Base-by-base conservation (phyloP, 2,113 vertebrate species). In the Puffinus mauretanicus region DNA sequence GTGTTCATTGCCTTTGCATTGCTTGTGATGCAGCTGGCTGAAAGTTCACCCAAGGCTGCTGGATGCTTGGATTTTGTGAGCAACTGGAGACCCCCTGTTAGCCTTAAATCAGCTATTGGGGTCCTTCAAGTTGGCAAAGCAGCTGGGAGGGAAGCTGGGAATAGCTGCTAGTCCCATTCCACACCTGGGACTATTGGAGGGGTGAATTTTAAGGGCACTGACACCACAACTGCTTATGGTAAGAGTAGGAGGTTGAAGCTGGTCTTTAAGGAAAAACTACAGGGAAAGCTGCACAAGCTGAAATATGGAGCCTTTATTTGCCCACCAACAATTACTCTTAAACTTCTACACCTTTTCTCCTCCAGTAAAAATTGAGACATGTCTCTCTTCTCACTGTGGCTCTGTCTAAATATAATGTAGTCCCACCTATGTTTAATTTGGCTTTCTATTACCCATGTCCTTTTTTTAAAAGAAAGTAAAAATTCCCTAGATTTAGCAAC, bases 1-100 rank as follows among this genome's bases (percentile, higher is more conserved):
- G 9, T 10, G 1, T 7, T 55, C 27, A 30, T 30, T 34, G 47
- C 29, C 49, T 91, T 66, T 55, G 62, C 44, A 7, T 13, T 1
- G 2, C 26, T 22, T 6, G 18, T 16, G 34, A 9, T 44, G 49
- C 54, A 91, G n/a, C 47, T 72, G 84, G 25, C 27, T 77, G 58
- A 16, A 44, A 38, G 26, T 7, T n/a, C 73, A 62, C 7, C 6
- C 4, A 2, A 0, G 52, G 22, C 64, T 82, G 51, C 24, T 16
- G 16, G 18, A 38, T 62, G 18, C n/a, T n/a, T 20, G 2, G 24
- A 22, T 82, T 75, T 32, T 84, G 7, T 38, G 54, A 73, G 67
- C 49, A 57, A 17, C 36, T 84, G 19, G 78, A 73, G 49, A 6
- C 15, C 10, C 46, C 36, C 34, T 25, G 4, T 32, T 46, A 86